A percentile compares a stretch with the other conserved stretches of the same genome.
Evolutionary conservation across 2,113 vertebrate species (phyloP).

Genomic region (Lophura nycthemera): DNA sequence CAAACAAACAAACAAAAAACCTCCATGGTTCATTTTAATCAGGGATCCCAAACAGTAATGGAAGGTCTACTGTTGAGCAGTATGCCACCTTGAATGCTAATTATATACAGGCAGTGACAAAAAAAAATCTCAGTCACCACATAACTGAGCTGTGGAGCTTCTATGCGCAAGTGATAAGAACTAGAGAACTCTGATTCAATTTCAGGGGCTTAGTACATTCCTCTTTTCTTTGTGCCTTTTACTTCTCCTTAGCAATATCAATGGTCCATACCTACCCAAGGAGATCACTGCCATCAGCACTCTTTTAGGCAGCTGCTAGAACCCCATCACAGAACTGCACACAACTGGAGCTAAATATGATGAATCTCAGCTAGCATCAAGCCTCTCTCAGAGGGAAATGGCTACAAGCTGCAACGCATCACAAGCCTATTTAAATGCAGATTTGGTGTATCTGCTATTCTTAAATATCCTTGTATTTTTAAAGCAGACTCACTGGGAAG

Average conservation of each 20-base stretch:
- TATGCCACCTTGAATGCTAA: not conserved
- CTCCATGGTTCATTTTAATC: not conserved
- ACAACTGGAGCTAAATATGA: not conserved
- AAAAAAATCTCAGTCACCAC: not conserved
- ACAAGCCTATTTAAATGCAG: not conserved
- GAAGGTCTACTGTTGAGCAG: not conserved
- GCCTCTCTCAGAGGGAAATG: not conserved
- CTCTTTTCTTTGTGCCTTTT: not conserved
- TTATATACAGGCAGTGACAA: not conserved
- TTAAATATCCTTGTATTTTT: not conserved
- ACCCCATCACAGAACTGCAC: not conserved
- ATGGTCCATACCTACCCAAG: not conserved
- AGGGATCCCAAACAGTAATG: not conserved
- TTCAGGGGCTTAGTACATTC: not conserved
- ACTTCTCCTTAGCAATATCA: not conserved
- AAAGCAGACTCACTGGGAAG: not conserved
- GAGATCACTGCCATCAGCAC: not conserved
- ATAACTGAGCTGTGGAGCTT: not conserved
- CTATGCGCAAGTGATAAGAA: accelerated
- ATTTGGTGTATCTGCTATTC: not conserved
- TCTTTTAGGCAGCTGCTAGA: not conserved
- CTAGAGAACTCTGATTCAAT: not conserved
- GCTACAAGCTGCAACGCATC: not conserved
- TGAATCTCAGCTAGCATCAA: not conserved
- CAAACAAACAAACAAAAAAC: too few relatives aligned